These are phyloP conservation scores for Oxygymnocypris stewartii DNA, from an alignment of 2,113 vertebrate genomes.

Conservation along the genomic window DNA sequence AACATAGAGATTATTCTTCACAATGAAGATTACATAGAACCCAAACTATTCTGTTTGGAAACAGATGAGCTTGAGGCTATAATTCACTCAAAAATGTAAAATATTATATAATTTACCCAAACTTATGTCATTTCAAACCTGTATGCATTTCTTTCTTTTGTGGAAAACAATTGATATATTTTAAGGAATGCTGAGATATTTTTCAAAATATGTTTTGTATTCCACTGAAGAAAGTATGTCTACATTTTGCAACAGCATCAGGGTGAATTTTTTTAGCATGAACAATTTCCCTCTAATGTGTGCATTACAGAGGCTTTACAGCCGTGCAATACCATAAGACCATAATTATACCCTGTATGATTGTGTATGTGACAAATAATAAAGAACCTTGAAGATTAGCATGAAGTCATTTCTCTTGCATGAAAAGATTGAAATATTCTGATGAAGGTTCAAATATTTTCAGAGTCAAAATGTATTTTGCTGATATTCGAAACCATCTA, in stretches of 20 bases:
- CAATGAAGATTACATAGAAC: background rate
- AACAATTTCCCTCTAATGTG: background rate
- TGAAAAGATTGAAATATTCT: slow-evolving; percentile 5
- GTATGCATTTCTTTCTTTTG: no score
- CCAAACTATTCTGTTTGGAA: no score
- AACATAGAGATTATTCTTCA: background rate
- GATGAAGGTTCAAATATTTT: slow-evolving; percentile 41
- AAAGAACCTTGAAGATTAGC: no score
- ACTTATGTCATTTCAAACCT: no score
- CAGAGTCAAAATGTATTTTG: slow-evolving; percentile 45
- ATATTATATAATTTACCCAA: no score
- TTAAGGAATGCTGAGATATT: no score
- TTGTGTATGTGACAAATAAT: no score
- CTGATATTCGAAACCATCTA: slow-evolving; percentile 44
- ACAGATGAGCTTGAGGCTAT: background rate
- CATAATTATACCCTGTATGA: no score
- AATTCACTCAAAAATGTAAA: background rate
- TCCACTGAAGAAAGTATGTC: background rate
- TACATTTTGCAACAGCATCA: no score
- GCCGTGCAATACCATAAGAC: background rate
- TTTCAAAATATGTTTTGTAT: background rate
- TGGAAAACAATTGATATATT: no score
- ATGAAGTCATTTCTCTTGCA: slow-evolving; percentile 11
- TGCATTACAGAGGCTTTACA: background rate
- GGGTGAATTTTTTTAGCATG: no score